Base-by-base conservation (phyloP, 1,140 invertebrate genomes). In the Lasioglossum baleicum region DNA sequence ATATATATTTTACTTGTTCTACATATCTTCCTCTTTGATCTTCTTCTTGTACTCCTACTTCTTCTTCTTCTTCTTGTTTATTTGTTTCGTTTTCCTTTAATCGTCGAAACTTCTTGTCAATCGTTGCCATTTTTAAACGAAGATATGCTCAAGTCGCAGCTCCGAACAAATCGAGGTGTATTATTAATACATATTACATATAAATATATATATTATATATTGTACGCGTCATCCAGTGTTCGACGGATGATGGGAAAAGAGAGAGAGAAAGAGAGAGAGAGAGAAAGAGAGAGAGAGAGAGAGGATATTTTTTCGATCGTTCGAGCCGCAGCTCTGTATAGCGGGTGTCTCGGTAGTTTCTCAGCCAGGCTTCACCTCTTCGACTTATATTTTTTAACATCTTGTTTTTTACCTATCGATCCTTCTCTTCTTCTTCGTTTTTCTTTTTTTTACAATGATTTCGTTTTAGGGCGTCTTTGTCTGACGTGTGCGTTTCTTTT, bases 81-180 rank as follows among this genome's bases (percentile, higher is more conserved):
- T 70, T 77, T 53, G 69, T 79, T 85, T 81, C 61, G 71, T 87
- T 86, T 48, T 70, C 74, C 75, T 78, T 86, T 65, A 79, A 75
- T 87, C 76, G 77, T 81, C 81, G 75, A 81, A 83, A 86, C 77
- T 87, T 89, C 85, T 89, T 84, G 87, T 89, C 87, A 88, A 88
- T 83, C 80, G 87, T 88, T 89, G 85, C 89, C 88, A 90, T 89
- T 86, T 70, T 86, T 80, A 86, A 86, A 87, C 81, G 81, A 88
- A 86, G 70, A 89, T 83, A 81, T 88, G 88, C 88, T 88, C 87
- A 88, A 88, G 80, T 88, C 80, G 86, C 85, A 89, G 83, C 81
- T 87, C 82, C 80, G 87, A 88, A 82, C 68, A 89, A 86, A 75
- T 84, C 85, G 84, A 81, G 71, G 61, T 86, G 74, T 81, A 81